Conservation (phyloP, 2,797 vertebrate species). For the Jordanella pulchra region DNA sequence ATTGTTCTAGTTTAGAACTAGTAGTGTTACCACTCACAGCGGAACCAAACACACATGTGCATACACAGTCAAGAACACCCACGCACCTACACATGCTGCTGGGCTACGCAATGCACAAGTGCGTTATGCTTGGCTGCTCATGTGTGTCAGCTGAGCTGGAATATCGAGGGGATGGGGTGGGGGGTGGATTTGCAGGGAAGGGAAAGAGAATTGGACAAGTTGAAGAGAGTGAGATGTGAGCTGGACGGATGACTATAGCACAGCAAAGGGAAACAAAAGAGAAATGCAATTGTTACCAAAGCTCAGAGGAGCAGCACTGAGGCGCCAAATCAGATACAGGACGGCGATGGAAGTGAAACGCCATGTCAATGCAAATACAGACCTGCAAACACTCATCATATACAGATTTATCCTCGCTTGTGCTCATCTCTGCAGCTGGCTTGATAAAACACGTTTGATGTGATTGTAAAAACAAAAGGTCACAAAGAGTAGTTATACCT, state of each 20-base stretch:
- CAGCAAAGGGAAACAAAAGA: slow-evolving; percentile 57
- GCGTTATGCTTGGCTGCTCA: slow-evolving; percentile 71
- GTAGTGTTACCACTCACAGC: slow-evolving; percentile 68
- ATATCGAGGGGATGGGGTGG: slow-evolving; percentile 44
- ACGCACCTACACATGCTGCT: slow-evolving; percentile 46
- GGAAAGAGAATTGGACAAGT: slow-evolving; percentile 44
- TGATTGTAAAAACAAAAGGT: slow-evolving; percentile 68
- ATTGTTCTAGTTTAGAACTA: slow-evolving; percentile 74
- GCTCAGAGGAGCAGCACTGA: slow-evolving; percentile 57
- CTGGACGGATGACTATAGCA: slow-evolving; percentile 51
- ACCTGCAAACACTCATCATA: slow-evolving; percentile 34
- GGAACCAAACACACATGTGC: slow-evolving; percentile 45
- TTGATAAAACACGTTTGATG: slow-evolving; percentile 67
- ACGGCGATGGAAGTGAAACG: slow-evolving; percentile 46
- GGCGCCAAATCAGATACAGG: slow-evolving; percentile 72
- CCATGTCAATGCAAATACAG: slow-evolving; percentile 52
- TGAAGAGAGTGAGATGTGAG: slow-evolving; percentile 47
- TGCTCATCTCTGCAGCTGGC: slow-evolving; percentile 61
- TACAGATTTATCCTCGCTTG: slow-evolving; percentile 60
- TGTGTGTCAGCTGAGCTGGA: slow-evolving; percentile 69
- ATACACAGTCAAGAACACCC: slow-evolving; percentile 17
- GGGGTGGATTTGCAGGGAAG: background rate
- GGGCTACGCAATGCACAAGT: slow-evolving; percentile 48
- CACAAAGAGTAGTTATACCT: slow-evolving; percentile 43
- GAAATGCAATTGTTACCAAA: slow-evolving; percentile 70